A percentile compares a stretch with the other conserved stretches of the same genome.
Conservation (phyloP, 2,888 invertebrate genomes). For the Enchytraeus crypticus region DNA sequence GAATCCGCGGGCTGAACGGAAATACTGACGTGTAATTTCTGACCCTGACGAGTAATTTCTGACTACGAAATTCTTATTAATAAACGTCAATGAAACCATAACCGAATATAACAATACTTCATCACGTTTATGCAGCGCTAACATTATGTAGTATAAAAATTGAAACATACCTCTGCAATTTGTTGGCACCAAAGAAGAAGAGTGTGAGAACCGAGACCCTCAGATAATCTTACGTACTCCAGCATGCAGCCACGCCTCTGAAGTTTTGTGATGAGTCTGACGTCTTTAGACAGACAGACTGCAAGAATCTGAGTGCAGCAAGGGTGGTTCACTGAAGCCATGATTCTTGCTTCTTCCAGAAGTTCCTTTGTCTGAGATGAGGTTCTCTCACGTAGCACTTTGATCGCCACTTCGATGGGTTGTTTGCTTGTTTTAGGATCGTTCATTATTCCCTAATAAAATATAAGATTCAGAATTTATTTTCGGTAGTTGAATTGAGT, state of each 20-base stretch:
- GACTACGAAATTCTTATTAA: too few species aligned
- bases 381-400: conserved; percentile 10
- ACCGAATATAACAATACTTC: too few species aligned
- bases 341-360: conserved; percentile 16
- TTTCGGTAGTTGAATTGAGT: too few species aligned
- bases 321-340: conserved; percentile 15
- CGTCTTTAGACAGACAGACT: conserved; percentile 8
- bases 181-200: conserved; percentile 15
- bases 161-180: conserved; percentile 15
- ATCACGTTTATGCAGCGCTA: too few species aligned
- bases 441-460: too few species aligned
- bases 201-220: not conserved
- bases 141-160: too few species aligned
- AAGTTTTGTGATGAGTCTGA: conserved; percentile 17
- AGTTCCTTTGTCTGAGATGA: conserved; percentile 7
- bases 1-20: too few species aligned
- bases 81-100: too few species aligned
- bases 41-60: too few species aligned
- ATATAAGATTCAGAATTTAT: too few species aligned
- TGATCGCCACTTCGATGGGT: conserved; percentile 15
- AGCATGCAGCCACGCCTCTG: conserved; percentile 16
- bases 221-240: conserved; percentile 11
- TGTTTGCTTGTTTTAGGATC: too few species aligned
- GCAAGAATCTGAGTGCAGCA: conserved; percentile 16
- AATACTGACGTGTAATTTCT: too few species aligned